Base-by-base conservation (phyloP, 2,113 vertebrate genomes). In the Dicrurus megarhynchus region DNA sequence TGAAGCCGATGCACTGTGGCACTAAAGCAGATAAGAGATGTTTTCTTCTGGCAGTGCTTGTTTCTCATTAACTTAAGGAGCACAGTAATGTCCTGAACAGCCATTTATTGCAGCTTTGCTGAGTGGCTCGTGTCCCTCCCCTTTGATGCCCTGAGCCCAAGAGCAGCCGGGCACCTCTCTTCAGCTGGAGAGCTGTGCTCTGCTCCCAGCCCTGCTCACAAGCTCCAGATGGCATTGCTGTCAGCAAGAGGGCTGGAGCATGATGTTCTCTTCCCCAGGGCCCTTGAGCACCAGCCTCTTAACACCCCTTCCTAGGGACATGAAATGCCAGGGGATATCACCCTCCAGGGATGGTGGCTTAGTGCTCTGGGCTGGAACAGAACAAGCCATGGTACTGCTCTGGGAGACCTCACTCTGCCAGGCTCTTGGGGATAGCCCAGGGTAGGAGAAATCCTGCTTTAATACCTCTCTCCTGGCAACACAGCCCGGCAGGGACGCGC, bases 1-100 rank as follows among this genome's bases (percentile, higher is more conserved):
- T 96, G 97, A 96, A 97, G 95, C 93, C 52, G 61, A 95, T 95
- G 97, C 96, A 93, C 95, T 87, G 96, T 96, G 83, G 96, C 92
- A 96, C 93, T 96, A 95, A 95, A 97, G 96, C 96, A 97, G 97
- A 95, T 93, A 97, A 96, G 96, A 97, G 93, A 95, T 89, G 94
- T 95, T 97, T 97, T 96, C 95, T 97, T 97, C 97, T 94, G 94
- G 96, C 92, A 90, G 92, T 49, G 80, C 97, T 97, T 96, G 68
- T 94, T 95, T 95, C 97, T 98, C 96, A 98, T 97, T 97, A 98
- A 97, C 95, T 95, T 97, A 68, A 97, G 96, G 91, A 97, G 95
- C 90, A 93, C 68, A 68, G 70, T 94, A 93, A 96, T 86, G 91
- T 96, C 96, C 97, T 87, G 91, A 97, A 95, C 96, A 97, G 67